phyloP scores from a whole-genome alignment of 2,888 invertebrate genomes.

The Hedya salicella region DNA sequence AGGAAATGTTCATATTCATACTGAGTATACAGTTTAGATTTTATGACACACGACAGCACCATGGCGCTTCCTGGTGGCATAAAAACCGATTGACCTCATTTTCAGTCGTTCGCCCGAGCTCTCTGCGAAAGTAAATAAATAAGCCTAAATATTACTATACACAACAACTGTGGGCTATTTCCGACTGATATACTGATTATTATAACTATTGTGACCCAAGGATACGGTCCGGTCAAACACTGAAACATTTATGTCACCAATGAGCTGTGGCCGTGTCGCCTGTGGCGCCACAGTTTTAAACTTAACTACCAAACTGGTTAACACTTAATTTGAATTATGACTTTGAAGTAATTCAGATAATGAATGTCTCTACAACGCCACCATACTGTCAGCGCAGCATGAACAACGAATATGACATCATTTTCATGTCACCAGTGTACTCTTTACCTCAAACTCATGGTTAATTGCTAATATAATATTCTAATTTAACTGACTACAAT shows the following conservation, averaged over 20 bases:
- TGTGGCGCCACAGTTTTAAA: not conserved
- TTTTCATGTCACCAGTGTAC: not conserved
- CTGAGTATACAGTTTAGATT: too few relatives aligned
- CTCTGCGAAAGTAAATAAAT: too few relatives aligned
- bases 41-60: too few relatives aligned
- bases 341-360: not conserved
- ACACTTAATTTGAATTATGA: not conserved
- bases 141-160: too few relatives aligned
- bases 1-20: constrained; percentile 10
- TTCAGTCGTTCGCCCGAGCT: too few relatives aligned
- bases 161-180: too few relatives aligned
- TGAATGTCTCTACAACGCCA: not conserved
- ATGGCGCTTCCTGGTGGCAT: too few relatives aligned
- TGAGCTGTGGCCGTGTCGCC: not conserved
- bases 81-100: not conserved
- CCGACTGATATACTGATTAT: too few relatives aligned
- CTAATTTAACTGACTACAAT: too few relatives aligned
- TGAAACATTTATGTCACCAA: not conserved
- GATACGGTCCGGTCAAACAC: not conserved
- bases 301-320: not conserved
- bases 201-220: not conserved
- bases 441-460: not conserved
- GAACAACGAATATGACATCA: not conserved
- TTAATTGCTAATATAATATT: not conserved
- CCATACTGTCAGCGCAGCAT: not conserved